phyloP scores from a whole-genome alignment of 2,113 vertebrate genomes.

The Phalacrocorax aristotelis region DNA sequence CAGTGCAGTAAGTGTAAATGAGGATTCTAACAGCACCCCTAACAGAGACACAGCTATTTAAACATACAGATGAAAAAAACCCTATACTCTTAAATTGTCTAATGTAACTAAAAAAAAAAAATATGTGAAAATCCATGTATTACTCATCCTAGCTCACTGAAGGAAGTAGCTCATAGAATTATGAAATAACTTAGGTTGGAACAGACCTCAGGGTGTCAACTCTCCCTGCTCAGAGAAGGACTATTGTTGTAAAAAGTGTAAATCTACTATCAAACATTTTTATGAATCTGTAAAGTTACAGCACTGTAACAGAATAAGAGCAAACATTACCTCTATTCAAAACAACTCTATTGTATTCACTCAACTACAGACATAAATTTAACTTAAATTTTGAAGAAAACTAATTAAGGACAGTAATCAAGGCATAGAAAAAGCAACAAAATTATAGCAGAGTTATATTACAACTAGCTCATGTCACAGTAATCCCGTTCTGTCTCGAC shows the following conservation, averaged over 20 bases:
- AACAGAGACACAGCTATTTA: not conserved
- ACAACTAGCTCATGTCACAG: not conserved
- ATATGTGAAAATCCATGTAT: not conserved
- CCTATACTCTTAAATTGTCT: not conserved
- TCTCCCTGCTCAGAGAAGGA: not conserved
- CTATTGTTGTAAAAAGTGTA: not conserved
- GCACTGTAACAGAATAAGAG: not conserved
- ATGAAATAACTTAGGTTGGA: not conserved
- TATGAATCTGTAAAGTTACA: not conserved
- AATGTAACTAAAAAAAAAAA: not conserved
- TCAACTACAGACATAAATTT: not conserved
- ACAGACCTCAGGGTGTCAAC: not conserved
- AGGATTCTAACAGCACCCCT: not conserved
- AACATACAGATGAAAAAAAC: not conserved
- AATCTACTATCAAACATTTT: not conserved
- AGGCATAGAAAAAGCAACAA: not conserved
- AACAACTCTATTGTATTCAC: not conserved
- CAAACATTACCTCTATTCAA: not conserved
- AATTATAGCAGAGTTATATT: not conserved
- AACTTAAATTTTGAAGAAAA: not conserved
- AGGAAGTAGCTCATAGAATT: not conserved
- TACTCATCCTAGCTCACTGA: not conserved
- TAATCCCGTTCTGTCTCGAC: not conserved
- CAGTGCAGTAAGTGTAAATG: not conserved
- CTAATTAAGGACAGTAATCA: not conserved